These are phyloP conservation scores for Tholera decimalis DNA, from an alignment of 2,888 invertebrate species.

Conservation along the genomic window DNA sequence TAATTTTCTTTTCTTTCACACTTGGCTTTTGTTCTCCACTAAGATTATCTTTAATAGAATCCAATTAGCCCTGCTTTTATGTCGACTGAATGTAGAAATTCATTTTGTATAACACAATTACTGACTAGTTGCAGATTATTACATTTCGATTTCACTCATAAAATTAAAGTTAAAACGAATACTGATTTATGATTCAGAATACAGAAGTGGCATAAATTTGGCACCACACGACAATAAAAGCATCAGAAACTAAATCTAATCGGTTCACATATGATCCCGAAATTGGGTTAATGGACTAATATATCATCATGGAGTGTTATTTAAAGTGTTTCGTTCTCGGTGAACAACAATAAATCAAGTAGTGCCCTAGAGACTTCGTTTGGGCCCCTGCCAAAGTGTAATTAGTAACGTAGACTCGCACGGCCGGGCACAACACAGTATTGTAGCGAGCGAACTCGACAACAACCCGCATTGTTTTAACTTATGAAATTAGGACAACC, in stretches of 20 bases:
- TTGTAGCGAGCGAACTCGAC: constrained; percentile 77
- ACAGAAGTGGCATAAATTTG: not conserved
- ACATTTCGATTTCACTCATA: not conserved
- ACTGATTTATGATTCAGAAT: not conserved
- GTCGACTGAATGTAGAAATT: constrained; percentile 27
- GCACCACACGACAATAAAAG: constrained; percentile 7
- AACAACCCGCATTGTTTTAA: constrained; percentile 81
- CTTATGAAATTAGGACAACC: constrained; percentile 78
- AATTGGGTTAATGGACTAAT: constrained; percentile 75
- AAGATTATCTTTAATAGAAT: constrained; percentile 30
- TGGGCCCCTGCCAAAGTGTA: constrained; percentile 87
- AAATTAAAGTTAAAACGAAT: not conserved
- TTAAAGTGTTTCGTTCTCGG: constrained; percentile 83
- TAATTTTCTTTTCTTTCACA: constrained; percentile 27
- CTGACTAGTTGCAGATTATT: constrained; percentile 17
- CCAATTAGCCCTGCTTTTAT: constrained; percentile 24
- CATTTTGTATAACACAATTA: constrained; percentile 32
- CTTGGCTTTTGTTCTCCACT: constrained; percentile 32
- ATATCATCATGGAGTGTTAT: constrained; percentile 80
- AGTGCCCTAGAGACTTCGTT: constrained; percentile 77
- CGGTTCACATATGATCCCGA: constrained; percentile 42
- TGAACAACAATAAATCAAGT: constrained; percentile 87
- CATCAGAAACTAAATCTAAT: constrained; percentile 46
- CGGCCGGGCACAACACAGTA: constrained; percentile 80
- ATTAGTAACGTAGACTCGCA: constrained; percentile 84